Evolutionary conservation across 2,113 vertebrate genomes (phyloP), one percentile per base, ranked within the genome.

Genomic region (Odontophorus gujanensis): DNA sequence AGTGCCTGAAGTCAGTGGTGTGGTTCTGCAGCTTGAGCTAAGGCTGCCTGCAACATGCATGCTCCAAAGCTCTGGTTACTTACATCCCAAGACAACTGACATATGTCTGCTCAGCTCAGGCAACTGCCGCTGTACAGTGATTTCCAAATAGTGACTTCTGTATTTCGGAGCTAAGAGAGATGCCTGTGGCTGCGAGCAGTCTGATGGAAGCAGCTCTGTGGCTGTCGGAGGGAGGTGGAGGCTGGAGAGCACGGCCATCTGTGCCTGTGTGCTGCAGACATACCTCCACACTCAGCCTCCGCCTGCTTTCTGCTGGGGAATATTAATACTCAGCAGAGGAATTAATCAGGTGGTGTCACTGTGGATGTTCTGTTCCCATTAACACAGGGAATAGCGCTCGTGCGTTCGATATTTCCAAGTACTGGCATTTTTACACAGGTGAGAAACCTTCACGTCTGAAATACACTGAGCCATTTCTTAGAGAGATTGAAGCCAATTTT

Each of bases 401-500:
- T 20, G 38, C 59, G 22, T 19, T 81, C 71, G 63, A 10, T 50
- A 72, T 90, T 92, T 78, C 34, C 43, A 65, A 51, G 25, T 53
- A 14, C 14, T 79, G 53, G 43, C 10, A 62, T 85, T 80, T 95
- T 92, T 90, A 88, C 21, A 20, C 34, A 90, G 66, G 68, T 80
- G 81, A 79, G 53, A 96, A 93, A 82, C 48, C 40, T 63, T 89
- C 19, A 90, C 59, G 26, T 53, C 38, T 89, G 91, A 91, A 90
- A 65, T 47, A 83, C 36, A 11, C 3, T 20, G 17, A 73, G 73
- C 55, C 85, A 65, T 28, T 95, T 81, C 76, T 81, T 84, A 48
- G 26, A 82, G 82, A 84, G 95, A 89, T 51, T 59, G 62, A 79
- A 90, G 55, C 58, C 88, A 77, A 71, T 87, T 93, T 81, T 76